Base-by-base conservation (phyloP, 2,888 invertebrate species). In the Opisthograptis luteolata region DNA sequence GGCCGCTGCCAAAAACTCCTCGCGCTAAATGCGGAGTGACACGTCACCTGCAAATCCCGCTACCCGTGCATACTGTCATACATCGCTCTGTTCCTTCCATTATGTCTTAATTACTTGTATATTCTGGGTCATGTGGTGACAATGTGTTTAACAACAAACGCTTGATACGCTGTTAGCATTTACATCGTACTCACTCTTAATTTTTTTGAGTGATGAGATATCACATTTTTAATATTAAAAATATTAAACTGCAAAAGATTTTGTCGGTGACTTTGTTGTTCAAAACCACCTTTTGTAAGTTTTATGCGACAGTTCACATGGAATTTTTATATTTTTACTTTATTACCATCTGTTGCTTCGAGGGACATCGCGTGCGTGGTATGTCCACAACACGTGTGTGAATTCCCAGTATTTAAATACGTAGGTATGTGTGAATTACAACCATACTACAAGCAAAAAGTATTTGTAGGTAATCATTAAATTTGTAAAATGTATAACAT, bases 1-100 rank as follows among this genome's bases (percentile, higher is more conserved):
- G 75, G 70, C 71, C 67, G 64, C 66, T 80, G 83, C 81, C 82
- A 88, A 84, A 76, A 82, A 75, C 78, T 78, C 77, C 66, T 67
- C 70, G 75, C 56, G 77, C 87, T 86, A 87, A 87, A 86, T 76
- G 68, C 66, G 81, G 83, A 72, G 53, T 51, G 79, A 70, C 81
- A 78, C 84, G 84, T 84, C 87, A 84, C 73, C 64, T 10, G 15
- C 17, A 14, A 51, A 17, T 36, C 50, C 22, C 69, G 53, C 54
- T 28, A n/a, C 51, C 57, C 55, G 46, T 28, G 40, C 69, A 53
- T 64, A 71, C 70, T 79, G 80, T 75, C 76, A 70, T 69, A 59
- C 49, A 36, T 58, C 62, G 60, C 58, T 55, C 51, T 52, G 44
- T 55, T 54, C 60, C 56, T 58, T 47, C 51, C 65, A 60, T 64